phyloP scores from a whole-genome alignment of 2,113 vertebrate genomes.

The Narcine bancroftii region DNA sequence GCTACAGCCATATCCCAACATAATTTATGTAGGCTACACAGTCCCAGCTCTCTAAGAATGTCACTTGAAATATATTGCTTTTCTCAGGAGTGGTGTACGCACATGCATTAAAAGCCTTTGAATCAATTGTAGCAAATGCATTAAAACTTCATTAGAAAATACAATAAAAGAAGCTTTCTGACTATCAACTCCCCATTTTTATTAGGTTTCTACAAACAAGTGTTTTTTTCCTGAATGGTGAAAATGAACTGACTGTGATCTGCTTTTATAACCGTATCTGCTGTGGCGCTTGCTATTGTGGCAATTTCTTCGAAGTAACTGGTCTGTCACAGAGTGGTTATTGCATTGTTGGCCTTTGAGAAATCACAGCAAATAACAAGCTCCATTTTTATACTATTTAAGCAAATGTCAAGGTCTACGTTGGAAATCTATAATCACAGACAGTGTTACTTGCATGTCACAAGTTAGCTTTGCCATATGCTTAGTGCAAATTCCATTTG shows the following conservation, averaged over 20 bases:
- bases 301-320: background rate
- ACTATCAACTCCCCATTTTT: slow-evolving; percentile 34
- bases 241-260: background rate
- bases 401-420: slow-evolving; percentile 10
- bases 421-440: background rate
- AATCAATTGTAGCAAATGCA: slow-evolving; percentile 37
- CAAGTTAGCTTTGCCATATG: background rate
- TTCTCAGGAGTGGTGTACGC: slow-evolving; percentile 33
- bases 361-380: slow-evolving; percentile 1
- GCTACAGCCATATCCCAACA: slow-evolving; percentile 18
- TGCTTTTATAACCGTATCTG: background rate
- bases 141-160: slow-evolving; percentile 37
- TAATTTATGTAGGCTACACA: slow-evolving; percentile 32
- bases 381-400: slow-evolving; percentile 2
- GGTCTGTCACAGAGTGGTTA: background rate
- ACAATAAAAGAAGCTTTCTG: slow-evolving; percentile 36
- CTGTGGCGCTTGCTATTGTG: background rate
- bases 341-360: background rate
- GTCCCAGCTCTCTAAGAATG: slow-evolving; percentile 36
- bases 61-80: slow-evolving; percentile 37
- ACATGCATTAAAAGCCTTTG: slow-evolving; percentile 35
- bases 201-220: slow-evolving; percentile 27
- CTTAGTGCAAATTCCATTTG: background rate
- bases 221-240: background rate
- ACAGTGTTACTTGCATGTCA: background rate